These are phyloP conservation scores for Patella ulyssiponensis DNA, from an alignment of 2,888 invertebrate species.

Conservation along the genomic window DNA sequence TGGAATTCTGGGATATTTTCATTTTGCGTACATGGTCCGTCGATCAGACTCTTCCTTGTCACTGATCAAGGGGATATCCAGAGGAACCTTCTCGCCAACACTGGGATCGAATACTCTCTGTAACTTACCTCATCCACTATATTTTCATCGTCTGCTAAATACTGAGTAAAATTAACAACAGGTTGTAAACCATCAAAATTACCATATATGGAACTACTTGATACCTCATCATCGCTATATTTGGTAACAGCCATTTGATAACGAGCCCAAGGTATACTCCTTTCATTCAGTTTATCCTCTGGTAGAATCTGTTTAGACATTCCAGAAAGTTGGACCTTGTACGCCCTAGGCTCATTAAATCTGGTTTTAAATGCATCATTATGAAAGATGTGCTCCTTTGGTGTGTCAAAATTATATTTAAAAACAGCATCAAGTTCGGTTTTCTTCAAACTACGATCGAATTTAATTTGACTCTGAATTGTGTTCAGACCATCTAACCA, in stretches of 20 bases:
- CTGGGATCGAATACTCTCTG: not conserved
- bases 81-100: too few relatives aligned
- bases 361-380: constrained; percentile 42
- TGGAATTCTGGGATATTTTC: too few relatives aligned
- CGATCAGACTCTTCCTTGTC: too few relatives aligned
- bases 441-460: constrained; percentile 35
- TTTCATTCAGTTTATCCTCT: constrained; percentile 44
- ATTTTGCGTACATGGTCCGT: too few relatives aligned
- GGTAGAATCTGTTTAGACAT: constrained; percentile 54
- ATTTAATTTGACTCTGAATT: constrained; percentile 42
- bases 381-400: constrained; percentile 57
- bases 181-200: constrained; percentile 49
- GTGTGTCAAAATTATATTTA: constrained; percentile 53
- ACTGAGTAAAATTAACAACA: constrained; percentile 49
- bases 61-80: too few relatives aligned
- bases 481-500: constrained; percentile 36
- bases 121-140: constrained; percentile 51
- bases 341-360: constrained; percentile 48
- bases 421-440: constrained; percentile 53
- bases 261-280: constrained; percentile 52
- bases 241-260: constrained; percentile 58
- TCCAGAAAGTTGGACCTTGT: constrained; percentile 32
- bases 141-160: constrained; percentile 49
- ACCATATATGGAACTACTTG: constrained; percentile 51
- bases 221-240: constrained; percentile 48